These are phyloP conservation scores for Leucania comma DNA, from an alignment of 2,888 invertebrate genomes.

Conservation along the genomic window DNA sequence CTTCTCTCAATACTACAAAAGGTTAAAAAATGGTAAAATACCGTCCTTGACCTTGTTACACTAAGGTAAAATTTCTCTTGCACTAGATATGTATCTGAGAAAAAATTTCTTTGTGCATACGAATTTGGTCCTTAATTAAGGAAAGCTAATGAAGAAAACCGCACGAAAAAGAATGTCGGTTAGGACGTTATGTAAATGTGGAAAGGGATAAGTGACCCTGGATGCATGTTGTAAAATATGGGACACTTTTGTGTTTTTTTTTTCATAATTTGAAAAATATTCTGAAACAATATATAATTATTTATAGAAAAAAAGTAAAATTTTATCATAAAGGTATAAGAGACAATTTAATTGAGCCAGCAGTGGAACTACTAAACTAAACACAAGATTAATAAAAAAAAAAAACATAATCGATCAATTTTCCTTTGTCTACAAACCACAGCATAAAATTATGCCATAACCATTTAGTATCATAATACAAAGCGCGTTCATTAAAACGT, in stretches of 20 bases:
- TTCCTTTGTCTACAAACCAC: conserved; percentile 46
- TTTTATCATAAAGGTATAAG: neutral
- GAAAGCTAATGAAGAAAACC: neutral
- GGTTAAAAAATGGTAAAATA: neutral
- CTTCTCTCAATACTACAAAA: too few species aligned
- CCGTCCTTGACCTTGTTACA: conserved; percentile 29
- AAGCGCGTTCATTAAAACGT: conserved; percentile 34
- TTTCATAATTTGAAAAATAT: too few species aligned
- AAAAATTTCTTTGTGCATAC: conserved; percentile 14
- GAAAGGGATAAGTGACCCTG: conserved; percentile 8
- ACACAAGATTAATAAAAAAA: conserved; percentile 8
- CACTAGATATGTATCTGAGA: conserved; percentile 22
- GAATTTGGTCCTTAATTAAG: conserved; percentile 26
- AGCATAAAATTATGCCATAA: conserved; percentile 19
- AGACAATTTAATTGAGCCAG: neutral
- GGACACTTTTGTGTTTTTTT: too few species aligned
- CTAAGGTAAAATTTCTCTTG: conserved; percentile 8
- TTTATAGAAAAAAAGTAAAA: neutral
- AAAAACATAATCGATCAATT: neutral
- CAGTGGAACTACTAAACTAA: neutral
- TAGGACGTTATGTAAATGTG: conserved; percentile 8
- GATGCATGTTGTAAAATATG: neutral
- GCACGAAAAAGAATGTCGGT: neutral
- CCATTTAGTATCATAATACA: conserved; percentile 36
- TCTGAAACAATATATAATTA: neutral